A percentile compares a stretch with the other conserved stretches of the same genome.
These are phyloP conservation scores for Silurus meridionalis DNA, from an alignment of 2,113 vertebrate species.

Conservation along the genomic window DNA sequence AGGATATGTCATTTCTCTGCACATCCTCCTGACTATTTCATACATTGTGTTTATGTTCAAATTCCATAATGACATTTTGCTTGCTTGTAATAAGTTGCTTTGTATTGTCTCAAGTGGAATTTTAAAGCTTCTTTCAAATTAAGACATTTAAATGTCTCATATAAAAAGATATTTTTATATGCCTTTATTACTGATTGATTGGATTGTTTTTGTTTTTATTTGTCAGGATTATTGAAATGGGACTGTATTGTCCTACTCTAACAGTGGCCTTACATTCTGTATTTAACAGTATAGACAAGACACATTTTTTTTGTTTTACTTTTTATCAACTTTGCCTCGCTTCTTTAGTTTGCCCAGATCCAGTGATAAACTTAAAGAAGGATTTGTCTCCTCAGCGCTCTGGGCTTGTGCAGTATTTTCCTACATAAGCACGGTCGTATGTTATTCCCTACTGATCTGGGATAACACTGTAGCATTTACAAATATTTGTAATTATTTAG, in stretches of 20 bases:
- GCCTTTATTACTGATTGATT: neutral
- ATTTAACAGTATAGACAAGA: neutral
- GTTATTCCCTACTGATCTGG: neutral
- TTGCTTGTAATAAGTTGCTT: neutral
- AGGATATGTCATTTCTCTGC: slow-evolving; percentile 35
- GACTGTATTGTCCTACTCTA: neutral
- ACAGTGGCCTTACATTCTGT: slow-evolving; percentile 8
- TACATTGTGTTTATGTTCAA: neutral
- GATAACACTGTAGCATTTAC: slow-evolving; percentile 9
- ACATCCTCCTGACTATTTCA: slow-evolving; percentile 29
- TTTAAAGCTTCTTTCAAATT: neutral
- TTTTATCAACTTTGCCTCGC: neutral
- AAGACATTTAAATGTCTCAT: slow-evolving; percentile 17
- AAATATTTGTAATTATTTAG: neutral
- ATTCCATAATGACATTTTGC: neutral
- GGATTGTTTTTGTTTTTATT: slow-evolving; percentile 2
- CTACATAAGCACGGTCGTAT: neutral
- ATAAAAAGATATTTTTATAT: slow-evolving; percentile 37
- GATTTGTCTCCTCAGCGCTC: neutral
- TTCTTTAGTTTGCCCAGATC: neutral
- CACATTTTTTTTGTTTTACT: neutral
- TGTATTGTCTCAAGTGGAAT: slow-evolving; percentile 8
- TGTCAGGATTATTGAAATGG: neutral
- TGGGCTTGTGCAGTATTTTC: neutral
- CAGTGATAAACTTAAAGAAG: neutral